These are phyloP conservation scores for Athalia cordata DNA, from an alignment of 2,888 invertebrate genomes.

Conservation along the genomic window DNA sequence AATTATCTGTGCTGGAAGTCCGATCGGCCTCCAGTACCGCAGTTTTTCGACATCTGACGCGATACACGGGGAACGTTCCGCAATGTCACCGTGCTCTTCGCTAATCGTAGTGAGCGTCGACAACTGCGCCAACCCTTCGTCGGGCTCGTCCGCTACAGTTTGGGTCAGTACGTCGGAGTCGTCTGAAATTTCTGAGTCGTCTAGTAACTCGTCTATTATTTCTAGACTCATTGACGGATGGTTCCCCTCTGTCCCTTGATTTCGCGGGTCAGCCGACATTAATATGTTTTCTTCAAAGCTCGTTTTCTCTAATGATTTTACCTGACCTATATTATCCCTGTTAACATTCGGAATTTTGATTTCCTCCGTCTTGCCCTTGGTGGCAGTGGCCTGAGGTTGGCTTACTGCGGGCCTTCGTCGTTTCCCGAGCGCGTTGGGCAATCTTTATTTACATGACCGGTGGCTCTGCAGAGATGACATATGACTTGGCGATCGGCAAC, in stretches of 20 bases:
- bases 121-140: background rate
- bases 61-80: background rate
- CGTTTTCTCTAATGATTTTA: slow-evolving; percentile 4
- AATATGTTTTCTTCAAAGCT: too few relatives aligned
- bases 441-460: slow-evolving; percentile 41
- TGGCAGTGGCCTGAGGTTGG: slow-evolving; percentile 44
- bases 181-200: slow-evolving; percentile 11
- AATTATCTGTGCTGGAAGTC: background rate
- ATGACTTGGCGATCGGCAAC: background rate
- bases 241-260: background rate
- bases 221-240: background rate
- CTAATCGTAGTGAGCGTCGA: background rate
- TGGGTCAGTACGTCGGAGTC: background rate
- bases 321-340: slow-evolving; percentile 10
- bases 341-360: background rate
- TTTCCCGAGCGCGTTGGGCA: slow-evolving; percentile 48
- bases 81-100: background rate
- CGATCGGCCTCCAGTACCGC: slow-evolving; percentile 36
- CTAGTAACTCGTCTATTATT: background rate
- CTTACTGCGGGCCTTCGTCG: slow-evolving; percentile 44
- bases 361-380: slow-evolving; percentile 45
- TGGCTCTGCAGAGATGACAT: background rate
- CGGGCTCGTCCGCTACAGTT: background rate
- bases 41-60: background rate
- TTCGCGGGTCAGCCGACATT: background rate